Conservation (phyloP, 2,113 vertebrate genomes). For the Caranx ignobilis region DNA sequence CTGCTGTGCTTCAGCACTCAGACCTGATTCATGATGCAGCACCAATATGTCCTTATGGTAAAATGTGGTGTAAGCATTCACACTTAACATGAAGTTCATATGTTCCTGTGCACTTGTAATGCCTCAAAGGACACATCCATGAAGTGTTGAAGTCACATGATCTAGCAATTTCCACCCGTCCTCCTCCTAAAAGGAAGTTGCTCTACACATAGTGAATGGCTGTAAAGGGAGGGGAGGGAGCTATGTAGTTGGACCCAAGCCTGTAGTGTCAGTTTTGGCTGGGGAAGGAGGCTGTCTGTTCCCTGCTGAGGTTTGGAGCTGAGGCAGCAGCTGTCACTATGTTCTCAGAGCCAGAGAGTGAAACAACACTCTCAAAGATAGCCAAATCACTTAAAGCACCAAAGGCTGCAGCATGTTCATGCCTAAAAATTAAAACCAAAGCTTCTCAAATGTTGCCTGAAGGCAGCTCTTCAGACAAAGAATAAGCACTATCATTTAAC, state of each 20-base stretch:
- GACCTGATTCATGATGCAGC: slow-evolving; percentile 9
- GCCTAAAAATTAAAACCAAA: slow-evolving; percentile 13
- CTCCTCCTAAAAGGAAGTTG: slow-evolving; percentile 28
- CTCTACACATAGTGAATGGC: slow-evolving; percentile 48
- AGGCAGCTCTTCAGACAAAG: not conserved
- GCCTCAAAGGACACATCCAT: not conserved
- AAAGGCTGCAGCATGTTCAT: slow-evolving; percentile 9
- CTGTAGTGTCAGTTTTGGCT: slow-evolving; percentile 68
- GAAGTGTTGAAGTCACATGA: slow-evolving; percentile 6
- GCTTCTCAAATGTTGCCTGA: not conserved
- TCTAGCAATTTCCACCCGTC: slow-evolving; percentile 20
- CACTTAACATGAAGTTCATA: not conserved
- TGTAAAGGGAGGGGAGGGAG: slow-evolving; percentile 56
- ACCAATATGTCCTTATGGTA: not conserved
- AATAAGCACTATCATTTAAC: not conserved
- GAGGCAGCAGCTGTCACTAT: slow-evolving; percentile 76
- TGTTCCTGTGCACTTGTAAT: not conserved
- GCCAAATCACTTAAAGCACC: slow-evolving; percentile 61
- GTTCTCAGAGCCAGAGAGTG: slow-evolving; percentile 59
- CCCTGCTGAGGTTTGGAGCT: slow-evolving; percentile 73
- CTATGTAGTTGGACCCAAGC: slow-evolving; percentile 58
- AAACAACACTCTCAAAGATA: slow-evolving; percentile 49
- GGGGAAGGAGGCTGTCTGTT: slow-evolving; percentile 57
- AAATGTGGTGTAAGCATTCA: slow-evolving; percentile 5
- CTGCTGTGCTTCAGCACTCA: slow-evolving; percentile 4